Base-by-base conservation (phyloP, 1,140 invertebrate genomes). In the Thaumetopoea pityocampa region DNA sequence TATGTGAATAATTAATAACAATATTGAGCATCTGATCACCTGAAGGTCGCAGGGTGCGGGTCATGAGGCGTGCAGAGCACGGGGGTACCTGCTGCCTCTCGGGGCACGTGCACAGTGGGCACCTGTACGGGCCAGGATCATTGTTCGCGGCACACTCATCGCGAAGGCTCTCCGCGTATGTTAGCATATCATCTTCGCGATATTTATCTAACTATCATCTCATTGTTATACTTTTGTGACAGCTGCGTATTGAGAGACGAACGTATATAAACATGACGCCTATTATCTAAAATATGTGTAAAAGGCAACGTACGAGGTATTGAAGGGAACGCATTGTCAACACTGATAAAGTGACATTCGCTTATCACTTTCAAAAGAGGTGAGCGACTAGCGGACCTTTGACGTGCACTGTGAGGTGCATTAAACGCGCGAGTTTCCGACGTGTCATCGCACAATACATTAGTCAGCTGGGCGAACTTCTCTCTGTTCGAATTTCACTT, bases 121-220 rank as follows among this genome's bases (percentile, higher is more conserved):
- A 48, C 37, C 37, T 41, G 32, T 35, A 49, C 23, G 36, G 14
- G 16, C 33, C 5, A 10, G 16, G 24, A 32, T 37, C 27, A 50
- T 50, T 50, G 47, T 50, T 50, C 40, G 7, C 16, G 28, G 35
- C 17, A 44, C 29, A 51, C 18, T 51, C 48, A 51, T 44, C 48
- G 29, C 12, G 6, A 10, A 51, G 17, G 28, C 38, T 17, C 34
- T 38, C 33, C 4, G 24, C 29, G 43, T 63, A 57, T 52, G 48
- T 42, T 56, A 60, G 36, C 40, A 59, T 60, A 59, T 67, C 62
- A 40, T 73, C 60, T 57, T 51, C 20, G 43, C 46, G 47, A 61
- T 71, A 67, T 71, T 73, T 60, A 70, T 41, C 54, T 66, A 16
- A 41, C 60, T 51, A 41, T n/a, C 44, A 51, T 57, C 43, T 53